Evolutionary conservation across 2,888 invertebrate genomes (phyloP).

Genomic region (Julus scanicus): DNA sequence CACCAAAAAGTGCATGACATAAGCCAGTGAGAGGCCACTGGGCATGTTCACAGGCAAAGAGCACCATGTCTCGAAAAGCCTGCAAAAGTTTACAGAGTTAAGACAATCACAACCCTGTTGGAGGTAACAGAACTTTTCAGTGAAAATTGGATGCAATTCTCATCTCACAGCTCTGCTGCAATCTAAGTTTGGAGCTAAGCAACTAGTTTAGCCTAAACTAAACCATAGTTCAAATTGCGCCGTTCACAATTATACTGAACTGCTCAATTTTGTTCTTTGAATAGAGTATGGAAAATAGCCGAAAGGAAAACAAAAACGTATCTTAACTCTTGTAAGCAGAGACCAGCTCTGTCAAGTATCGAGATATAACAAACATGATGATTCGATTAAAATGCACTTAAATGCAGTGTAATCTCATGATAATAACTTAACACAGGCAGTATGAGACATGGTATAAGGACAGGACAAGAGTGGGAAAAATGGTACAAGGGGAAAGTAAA

Average conservation of each 20-base stretch:
- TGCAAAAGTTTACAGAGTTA: slow-evolving; percentile 47
- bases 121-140: slow-evolving; percentile 22
- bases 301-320: background rate
- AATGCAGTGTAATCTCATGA: slow-evolving; percentile 46
- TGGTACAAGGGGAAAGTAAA: slow-evolving; percentile 13
- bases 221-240: slow-evolving; percentile 19
- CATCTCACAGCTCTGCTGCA: slow-evolving; percentile 36
- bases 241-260: background rate
- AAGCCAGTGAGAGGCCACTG: slow-evolving; percentile 48
- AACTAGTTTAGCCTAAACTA: slow-evolving; percentile 9
- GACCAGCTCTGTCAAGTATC: slow-evolving; percentile 50
- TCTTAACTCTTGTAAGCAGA: slow-evolving; percentile 44
- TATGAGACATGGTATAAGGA: slow-evolving; percentile 50
- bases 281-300: slow-evolving; percentile 28
- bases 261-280: background rate
- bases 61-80: slow-evolving; percentile 55
- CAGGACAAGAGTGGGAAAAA: slow-evolving; percentile 32
- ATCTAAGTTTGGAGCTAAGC: slow-evolving; percentile 9
- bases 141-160: slow-evolving; percentile 42
- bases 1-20: slow-evolving; percentile 54
- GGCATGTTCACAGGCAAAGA: slow-evolving; percentile 54
- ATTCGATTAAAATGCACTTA: slow-evolving; percentile 46
- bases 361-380: slow-evolving; percentile 48
- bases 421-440: slow-evolving; percentile 49
- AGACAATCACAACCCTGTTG: slow-evolving; percentile 34